Evolutionary conservation across 2,888 invertebrate genomes (phyloP).

Genomic region (Drosophila robusta): DNA sequence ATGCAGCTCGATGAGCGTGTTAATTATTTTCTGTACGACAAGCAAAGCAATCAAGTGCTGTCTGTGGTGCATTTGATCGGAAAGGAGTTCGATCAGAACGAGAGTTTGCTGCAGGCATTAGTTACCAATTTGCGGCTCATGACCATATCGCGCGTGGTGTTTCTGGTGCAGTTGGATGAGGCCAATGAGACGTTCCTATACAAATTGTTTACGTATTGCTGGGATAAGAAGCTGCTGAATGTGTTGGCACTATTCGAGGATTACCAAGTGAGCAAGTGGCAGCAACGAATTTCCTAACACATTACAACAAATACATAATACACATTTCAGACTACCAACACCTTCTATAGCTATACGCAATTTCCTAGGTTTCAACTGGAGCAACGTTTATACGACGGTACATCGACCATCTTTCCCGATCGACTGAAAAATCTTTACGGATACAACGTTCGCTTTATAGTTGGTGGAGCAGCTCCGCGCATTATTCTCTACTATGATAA

Average conservation of each 20-base stretch:
- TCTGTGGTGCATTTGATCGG: conserved; percentile 61
- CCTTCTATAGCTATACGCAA: conserved; percentile 68
- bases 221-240: conserved; percentile 71
- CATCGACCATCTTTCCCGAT: conserved; percentile 56
- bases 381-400: conserved; percentile 14
- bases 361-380: conserved; percentile 74
- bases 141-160: conserved; percentile 68
- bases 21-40: conserved; percentile 57
- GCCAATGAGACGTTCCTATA: conserved; percentile 34
- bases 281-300: no score
- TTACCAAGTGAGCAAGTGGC: no score
- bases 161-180: conserved; percentile 54
- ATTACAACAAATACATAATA: no score
- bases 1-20: conserved; percentile 66
- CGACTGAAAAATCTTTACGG: conserved; percentile 68
- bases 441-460: conserved; percentile 52
- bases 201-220: conserved; percentile 67
- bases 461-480: conserved; percentile 75
- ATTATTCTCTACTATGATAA: conserved; percentile 62
- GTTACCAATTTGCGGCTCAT: conserved; percentile 68
- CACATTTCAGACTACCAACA: conserved; percentile 49
- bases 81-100: conserved; percentile 41
- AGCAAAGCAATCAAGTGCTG: conserved; percentile 54
- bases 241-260: conserved; percentile 66
- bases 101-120: conserved; percentile 55